These are phyloP conservation scores for Mormyrops boulengeri DNA, from an alignment of 2,797 vertebrate species.

Conservation along the genomic window DNA sequence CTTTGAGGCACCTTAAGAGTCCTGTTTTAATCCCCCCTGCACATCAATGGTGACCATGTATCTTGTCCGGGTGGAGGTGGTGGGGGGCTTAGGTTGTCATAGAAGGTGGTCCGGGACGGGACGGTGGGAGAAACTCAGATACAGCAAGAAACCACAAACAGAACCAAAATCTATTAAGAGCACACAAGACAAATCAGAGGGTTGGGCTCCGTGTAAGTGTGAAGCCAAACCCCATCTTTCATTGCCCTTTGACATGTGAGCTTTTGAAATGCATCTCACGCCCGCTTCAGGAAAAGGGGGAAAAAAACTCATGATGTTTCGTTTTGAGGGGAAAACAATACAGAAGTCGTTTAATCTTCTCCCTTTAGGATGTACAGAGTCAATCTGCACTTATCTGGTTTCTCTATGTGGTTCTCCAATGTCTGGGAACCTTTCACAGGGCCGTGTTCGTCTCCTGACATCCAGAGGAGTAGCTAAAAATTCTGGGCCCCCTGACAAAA, in stretches of 20 bases:
- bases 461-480: not conserved
- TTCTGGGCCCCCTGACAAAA: not conserved
- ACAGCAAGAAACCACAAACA: conserved; percentile 73
- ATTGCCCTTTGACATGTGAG: conserved; percentile 71
- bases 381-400: not conserved
- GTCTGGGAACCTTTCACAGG: not conserved
- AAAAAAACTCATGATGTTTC: conserved; percentile 4
- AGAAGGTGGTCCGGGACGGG: conserved; percentile 71
- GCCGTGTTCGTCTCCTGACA: not conserved
- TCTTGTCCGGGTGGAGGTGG: conserved; percentile 69
- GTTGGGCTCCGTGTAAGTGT: conserved; percentile 56
- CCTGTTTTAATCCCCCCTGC: conserved; percentile 56
- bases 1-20: conserved; percentile 67
- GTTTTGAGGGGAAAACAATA: not conserved
- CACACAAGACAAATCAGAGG: conserved; percentile 70
- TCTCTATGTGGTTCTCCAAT: not conserved
- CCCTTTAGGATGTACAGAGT: not conserved
- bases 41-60: conserved; percentile 67
- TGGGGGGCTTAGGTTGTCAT: conserved; percentile 61
- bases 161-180: conserved; percentile 72
- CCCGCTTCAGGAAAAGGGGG: not conserved
- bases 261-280: conserved; percentile 71
- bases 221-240: conserved; percentile 74
- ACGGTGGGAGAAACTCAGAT: conserved; percentile 67
- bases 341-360: not conserved